Conservation (phyloP, 2,113 vertebrate species). For the Cephalopterus ornatus region DNA sequence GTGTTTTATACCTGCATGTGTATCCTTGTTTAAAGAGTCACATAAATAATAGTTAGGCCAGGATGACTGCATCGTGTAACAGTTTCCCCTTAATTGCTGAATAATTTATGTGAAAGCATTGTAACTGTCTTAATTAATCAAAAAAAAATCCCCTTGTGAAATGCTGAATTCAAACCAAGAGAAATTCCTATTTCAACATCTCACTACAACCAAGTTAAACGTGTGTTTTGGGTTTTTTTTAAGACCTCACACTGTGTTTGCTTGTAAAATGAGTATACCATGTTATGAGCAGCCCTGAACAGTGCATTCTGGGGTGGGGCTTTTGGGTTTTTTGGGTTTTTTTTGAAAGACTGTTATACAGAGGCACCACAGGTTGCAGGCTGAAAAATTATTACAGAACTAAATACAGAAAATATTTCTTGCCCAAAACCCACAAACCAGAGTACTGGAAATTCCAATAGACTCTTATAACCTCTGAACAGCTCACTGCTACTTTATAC, state of each 20-base stretch:
- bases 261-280: background rate
- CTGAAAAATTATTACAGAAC: background rate
- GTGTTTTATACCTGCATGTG: background rate
- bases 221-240: background rate
- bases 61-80: slow-evolving; percentile 19
- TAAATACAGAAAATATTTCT: background rate
- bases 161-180: slow-evolving; percentile 14
- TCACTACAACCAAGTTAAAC: background rate
- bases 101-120: slow-evolving; percentile 56
- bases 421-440: background rate
- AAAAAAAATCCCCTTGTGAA: background rate
- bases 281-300: background rate
- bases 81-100: slow-evolving; percentile 40
- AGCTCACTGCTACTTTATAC: background rate
- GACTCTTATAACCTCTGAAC: background rate
- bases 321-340: accelerated
- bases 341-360: background rate
- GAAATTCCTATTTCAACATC: background rate
- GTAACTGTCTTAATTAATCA: slow-evolving; percentile 60
- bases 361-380: background rate
- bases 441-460: background rate
- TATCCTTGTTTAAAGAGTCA: background rate
- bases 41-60: background rate
- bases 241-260: background rate
- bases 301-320: accelerated